phyloP scores from a whole-genome alignment of 2,797 vertebrate genomes.

The Sciurus vulgaris region DNA sequence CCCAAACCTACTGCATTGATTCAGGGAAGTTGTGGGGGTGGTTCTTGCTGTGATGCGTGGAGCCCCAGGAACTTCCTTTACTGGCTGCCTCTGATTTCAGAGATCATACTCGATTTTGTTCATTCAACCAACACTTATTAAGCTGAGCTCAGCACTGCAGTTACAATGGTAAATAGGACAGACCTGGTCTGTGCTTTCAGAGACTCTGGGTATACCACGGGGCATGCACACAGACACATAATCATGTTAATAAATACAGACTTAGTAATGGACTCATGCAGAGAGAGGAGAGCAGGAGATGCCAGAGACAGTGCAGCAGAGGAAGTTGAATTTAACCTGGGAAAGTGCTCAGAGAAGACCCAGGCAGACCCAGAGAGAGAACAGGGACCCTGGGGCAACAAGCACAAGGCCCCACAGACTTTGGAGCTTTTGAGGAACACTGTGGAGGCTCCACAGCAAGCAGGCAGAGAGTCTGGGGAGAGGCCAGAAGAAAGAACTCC shows the following conservation, averaged over 20 bases:
- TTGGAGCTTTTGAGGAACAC: neutral
- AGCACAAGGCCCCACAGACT: accelerated
- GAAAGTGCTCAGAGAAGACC: neutral
- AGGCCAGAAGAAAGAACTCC: neutral
- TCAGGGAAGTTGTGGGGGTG: neutral
- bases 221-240: neutral
- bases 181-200: neutral
- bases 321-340: neutral
- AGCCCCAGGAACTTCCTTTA: neutral
- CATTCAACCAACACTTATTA: slow-evolving; percentile 52
- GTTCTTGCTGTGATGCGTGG: neutral
- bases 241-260: slow-evolving; percentile 30
- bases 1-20: neutral
- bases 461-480: neutral
- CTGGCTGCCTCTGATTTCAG: slow-evolving; percentile 41
- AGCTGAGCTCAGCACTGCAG: slow-evolving; percentile 58
- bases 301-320: neutral
- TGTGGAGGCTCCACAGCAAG: neutral
- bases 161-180: neutral
- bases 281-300: neutral
- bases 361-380: neutral
- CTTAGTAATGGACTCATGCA: neutral
- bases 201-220: neutral
- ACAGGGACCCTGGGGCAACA: neutral
- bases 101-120: slow-evolving; percentile 52